Conservation (phyloP, 2,113 vertebrate species). For the Alethe diademata region DNA sequence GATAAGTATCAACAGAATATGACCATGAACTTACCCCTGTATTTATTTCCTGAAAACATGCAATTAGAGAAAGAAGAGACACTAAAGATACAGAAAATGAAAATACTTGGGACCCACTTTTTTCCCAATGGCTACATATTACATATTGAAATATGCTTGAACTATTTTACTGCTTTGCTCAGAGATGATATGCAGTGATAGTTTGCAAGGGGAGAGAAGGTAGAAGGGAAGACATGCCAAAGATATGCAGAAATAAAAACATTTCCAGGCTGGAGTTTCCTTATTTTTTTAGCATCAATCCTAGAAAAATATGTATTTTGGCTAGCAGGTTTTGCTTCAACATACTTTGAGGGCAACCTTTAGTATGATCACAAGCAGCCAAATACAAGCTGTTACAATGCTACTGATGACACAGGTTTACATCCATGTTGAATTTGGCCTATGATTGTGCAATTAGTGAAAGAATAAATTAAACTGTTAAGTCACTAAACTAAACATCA, state of each 20-base stretch:
- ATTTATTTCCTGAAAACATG: neutral
- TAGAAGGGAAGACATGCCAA: conserved; percentile 22
- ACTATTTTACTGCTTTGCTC: neutral
- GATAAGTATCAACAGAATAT: neutral
- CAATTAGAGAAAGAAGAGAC: neutral
- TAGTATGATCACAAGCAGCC: neutral
- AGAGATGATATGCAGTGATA: neutral
- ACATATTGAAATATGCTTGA: conserved; percentile 9
- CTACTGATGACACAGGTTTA: neutral
- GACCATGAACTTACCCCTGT: neutral
- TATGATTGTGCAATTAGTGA: neutral
- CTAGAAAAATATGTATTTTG: conserved; percentile 55
- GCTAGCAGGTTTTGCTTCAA: neutral
- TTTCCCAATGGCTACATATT: neutral
- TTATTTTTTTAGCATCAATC: conserved; percentile 19
- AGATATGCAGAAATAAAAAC: conserved; percentile 30
- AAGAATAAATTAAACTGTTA: conserved; percentile 15
- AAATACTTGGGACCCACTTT: neutral
- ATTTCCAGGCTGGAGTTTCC: conserved; percentile 8
- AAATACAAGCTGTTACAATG: conserved; percentile 1
- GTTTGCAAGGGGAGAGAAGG: neutral
- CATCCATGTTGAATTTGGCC: neutral
- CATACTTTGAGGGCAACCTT: neutral
- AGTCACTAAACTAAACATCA: neutral
- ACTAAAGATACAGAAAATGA: neutral